phyloP scores from a whole-genome alignment of 1,140 invertebrate genomes.

The Drosophila nikananu region DNA sequence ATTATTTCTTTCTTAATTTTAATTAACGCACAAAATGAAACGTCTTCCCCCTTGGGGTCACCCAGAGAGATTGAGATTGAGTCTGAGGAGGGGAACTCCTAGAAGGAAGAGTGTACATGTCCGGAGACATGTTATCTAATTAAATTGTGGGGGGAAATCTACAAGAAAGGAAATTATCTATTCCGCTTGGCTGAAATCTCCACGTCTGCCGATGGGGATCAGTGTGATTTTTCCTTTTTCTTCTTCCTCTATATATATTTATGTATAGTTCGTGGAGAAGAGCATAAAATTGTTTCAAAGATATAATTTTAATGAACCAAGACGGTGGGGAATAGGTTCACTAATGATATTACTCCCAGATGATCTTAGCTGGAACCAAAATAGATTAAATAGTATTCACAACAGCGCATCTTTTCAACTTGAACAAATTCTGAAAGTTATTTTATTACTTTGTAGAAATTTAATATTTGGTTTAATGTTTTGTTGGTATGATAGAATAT shows the following conservation, averaged over 20 bases:
- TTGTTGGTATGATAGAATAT: neutral
- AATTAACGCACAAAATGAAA: conserved; percentile 68
- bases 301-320: conserved; percentile 18
- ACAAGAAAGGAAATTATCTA: conserved; percentile 21
- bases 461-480: neutral
- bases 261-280: neutral
- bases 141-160: conserved; percentile 41
- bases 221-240: neutral
- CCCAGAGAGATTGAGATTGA: conserved; percentile 1
- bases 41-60: conserved; percentile 12
- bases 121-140: conserved; percentile 65
- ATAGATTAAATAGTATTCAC: neutral
- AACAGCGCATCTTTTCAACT: neutral
- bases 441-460: neutral
- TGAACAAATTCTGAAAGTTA: neutral
- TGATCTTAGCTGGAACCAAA: conserved; percentile 10
- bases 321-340: conserved; percentile 3
- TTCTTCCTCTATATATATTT: neutral
- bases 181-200: conserved; percentile 15
- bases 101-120: conserved; percentile 23
- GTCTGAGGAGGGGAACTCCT: neutral
- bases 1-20: conserved; percentile 61
- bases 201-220: conserved; percentile 20
- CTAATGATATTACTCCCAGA: conserved; percentile 13
- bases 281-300: neutral